Base-by-base conservation (phyloP, 2,797 vertebrate genomes). In the Lagocephalus sceleratus region DNA sequence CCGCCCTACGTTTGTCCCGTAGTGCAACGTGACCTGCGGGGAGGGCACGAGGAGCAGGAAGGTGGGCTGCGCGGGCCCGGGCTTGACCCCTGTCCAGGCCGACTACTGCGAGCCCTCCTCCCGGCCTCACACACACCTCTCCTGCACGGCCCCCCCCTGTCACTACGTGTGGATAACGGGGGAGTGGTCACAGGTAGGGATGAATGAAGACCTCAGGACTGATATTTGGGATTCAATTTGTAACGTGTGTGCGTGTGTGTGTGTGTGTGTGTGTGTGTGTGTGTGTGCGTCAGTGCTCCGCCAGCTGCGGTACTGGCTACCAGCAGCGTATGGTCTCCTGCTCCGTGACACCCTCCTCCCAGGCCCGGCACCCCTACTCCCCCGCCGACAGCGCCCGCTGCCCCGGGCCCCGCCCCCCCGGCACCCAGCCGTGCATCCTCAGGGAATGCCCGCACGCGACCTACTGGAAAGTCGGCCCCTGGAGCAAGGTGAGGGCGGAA, bases 381-480 rank as follows among this genome's bases (percentile, higher is more conserved):
- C 91, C 85, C 0, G 87, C 91, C 38, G 77, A 26, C 20, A 76
- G 16, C 49, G 88, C 58, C 60, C 1, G 85, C 10, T 98, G 95
- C 73, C 90, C 89, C 0, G 66, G 90, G 45, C 76, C 84, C 5
- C 85, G 83, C 44, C 90, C 92, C 20, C 63, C 82, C 0, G 73
- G 85, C 55, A 74, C 63, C 47, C 81, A 85, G 55, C 90, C 84
- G 5, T 98, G 96, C 38, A 81, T 88, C 51, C 55, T 92, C 43
- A 75, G 60, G 17, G 86, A 83, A 47, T 98, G 96, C 50, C 82
- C 85, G 5, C 81, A 88, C 39, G 51, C 74, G 41, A 85, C 85
- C 43, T 87, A 87, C 35, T 98, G 96, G 96, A 93, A 88, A 79
- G 87, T 90, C 58, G 93, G 94, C 11, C 89, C 85, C 2, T 98